phyloP scores from a whole-genome alignment of 2,113 vertebrate species.

The Antechinus flavipes region DNA sequence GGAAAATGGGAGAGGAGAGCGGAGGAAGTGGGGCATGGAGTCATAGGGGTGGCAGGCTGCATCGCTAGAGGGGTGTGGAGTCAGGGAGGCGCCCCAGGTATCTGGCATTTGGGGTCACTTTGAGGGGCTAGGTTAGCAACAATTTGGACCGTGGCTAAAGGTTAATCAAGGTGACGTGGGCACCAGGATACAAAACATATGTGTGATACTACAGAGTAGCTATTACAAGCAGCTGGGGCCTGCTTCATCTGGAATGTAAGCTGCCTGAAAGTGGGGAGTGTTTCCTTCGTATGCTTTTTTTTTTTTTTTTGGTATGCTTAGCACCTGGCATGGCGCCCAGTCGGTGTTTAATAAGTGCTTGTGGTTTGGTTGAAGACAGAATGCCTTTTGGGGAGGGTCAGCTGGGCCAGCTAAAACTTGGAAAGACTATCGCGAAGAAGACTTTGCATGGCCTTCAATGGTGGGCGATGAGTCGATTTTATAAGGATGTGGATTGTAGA shows the following conservation, averaged over 20 bases:
- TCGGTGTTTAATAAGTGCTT: background rate
- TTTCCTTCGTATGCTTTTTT: background rate
- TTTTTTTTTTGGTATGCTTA: background rate
- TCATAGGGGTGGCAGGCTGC: too few species aligned
- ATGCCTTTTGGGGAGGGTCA: background rate
- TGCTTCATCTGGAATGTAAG: background rate
- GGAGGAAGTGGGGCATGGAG: too few species aligned
- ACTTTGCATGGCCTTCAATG: background rate
- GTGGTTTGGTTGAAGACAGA: background rate
- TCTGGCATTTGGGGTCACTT: background rate
- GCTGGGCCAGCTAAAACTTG: background rate
- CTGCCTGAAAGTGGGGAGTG: background rate
- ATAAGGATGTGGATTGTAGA: background rate
- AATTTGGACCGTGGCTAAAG: background rate
- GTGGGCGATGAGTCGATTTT: background rate
- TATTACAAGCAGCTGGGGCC: background rate
- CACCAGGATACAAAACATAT: background rate
- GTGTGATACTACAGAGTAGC: background rate
- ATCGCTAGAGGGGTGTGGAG: background rate
- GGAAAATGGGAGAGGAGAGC: too few species aligned
- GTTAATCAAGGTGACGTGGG: background rate
- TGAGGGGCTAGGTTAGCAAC: background rate
- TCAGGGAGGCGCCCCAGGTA: background rate
- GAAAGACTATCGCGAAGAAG: background rate
- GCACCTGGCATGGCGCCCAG: background rate